These are phyloP conservation scores for Barypeithes pellucidus DNA, from an alignment of 2,888 invertebrate species.

Conservation along the genomic window DNA sequence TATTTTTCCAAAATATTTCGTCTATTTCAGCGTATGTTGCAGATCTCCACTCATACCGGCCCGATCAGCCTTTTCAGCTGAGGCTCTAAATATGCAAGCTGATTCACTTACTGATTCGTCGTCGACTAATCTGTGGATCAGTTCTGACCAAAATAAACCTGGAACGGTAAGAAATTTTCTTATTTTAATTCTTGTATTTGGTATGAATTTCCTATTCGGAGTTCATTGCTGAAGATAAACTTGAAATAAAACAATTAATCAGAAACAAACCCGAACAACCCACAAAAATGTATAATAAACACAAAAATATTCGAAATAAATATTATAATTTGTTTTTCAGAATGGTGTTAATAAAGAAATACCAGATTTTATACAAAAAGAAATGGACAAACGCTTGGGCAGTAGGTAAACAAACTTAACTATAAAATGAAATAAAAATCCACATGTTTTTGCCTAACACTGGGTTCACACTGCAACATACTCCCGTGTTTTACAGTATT, in stretches of 20 bases:
- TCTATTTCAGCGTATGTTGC: constrained; percentile 79
- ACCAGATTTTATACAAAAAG: constrained; percentile 78
- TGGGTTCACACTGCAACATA: no score
- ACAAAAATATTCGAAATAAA: neutral
- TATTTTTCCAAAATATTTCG: constrained; percentile 28
- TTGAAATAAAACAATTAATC: no score
- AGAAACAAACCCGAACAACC: no score
- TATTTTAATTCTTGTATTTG: neutral
- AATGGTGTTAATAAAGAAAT: constrained; percentile 66
- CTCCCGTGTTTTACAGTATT: no score
- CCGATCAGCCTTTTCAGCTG: constrained; percentile 81
- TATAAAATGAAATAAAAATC: no score
- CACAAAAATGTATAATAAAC: neutral
- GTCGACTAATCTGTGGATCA: constrained; percentile 81
- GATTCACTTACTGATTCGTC: constrained; percentile 58
- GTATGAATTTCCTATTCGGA: no score
- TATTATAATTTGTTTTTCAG: constrained; percentile 46
- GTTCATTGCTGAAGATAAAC: no score
- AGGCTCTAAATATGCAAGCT: constrained; percentile 59
- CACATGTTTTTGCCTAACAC: no score
- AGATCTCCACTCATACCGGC: constrained; percentile 88
- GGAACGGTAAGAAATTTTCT: constrained; percentile 57
- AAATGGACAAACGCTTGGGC: constrained; percentile 74
- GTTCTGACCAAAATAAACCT: constrained; percentile 73
- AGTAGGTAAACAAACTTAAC: constrained; percentile 59